Percentiles rank a stretch among this genome's conserved stretches.
Evolutionary conservation across 1,140 invertebrate species (phyloP).

Genomic region (Pachyrhynchus sulphureomaculatus): DNA sequence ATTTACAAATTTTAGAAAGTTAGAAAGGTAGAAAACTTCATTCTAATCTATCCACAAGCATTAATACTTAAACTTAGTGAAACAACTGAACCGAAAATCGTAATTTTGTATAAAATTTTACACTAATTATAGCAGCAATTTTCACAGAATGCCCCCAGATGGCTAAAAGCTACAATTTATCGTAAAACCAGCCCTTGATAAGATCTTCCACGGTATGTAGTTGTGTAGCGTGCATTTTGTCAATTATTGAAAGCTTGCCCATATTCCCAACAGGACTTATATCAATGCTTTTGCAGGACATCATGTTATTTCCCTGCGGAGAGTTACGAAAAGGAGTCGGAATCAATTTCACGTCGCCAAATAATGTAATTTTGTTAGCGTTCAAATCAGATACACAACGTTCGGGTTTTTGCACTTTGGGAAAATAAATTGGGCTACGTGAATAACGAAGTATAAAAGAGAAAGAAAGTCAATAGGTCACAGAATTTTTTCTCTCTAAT

Average conservation of each 20-base stretch:
- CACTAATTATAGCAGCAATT: too few relatives aligned
- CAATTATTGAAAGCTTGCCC: constrained; percentile 27
- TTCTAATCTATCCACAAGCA: too few relatives aligned
- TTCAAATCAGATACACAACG: constrained; percentile 17
- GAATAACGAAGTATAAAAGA: background rate
- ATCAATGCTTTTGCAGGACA: constrained; percentile 44
- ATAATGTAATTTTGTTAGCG: constrained; percentile 27
- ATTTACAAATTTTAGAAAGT: too few relatives aligned
- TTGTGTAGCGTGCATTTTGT: constrained; percentile 13
- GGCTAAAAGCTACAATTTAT: background rate
- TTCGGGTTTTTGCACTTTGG: constrained; percentile 17
- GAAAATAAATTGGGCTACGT: constrained; percentile 1
- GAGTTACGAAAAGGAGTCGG: constrained; percentile 28
- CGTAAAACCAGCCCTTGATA: background rate
- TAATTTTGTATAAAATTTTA: too few relatives aligned
- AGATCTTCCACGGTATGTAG: constrained; percentile 1
- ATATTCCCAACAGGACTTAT: constrained; percentile 36
- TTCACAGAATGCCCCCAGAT: background rate
- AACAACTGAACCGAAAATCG: too few relatives aligned
- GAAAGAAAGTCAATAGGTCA: constrained; percentile 9
- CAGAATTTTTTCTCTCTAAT: too few relatives aligned
- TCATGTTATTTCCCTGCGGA: constrained; percentile 45
- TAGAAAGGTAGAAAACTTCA: too few relatives aligned
- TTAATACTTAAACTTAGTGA: too few relatives aligned
- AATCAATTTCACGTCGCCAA: constrained; percentile 28